phyloP scores from a whole-genome alignment of 2,113 vertebrate genomes.

The Sigmodon hispidus region DNA sequence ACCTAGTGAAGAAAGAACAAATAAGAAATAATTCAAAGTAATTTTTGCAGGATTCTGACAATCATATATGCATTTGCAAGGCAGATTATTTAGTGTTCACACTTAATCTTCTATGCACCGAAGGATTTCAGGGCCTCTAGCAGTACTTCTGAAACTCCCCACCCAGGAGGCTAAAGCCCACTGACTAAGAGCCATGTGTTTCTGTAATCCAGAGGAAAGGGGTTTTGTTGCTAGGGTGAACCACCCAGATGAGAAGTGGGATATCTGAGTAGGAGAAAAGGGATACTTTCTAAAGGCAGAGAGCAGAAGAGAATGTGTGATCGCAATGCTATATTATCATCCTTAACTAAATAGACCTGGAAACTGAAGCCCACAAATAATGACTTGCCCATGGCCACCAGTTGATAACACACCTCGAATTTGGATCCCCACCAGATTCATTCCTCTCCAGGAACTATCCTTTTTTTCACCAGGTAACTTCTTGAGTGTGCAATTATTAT shows the following conservation, averaged over 20 bases:
- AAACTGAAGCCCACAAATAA: neutral
- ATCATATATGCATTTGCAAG: neutral
- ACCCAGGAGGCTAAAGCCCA: neutral
- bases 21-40: conserved; percentile 20
- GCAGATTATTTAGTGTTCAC: neutral
- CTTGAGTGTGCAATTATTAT: neutral
- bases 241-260: neutral
- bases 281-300: neutral
- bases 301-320: neutral
- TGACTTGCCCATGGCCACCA: neutral
- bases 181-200: neutral
- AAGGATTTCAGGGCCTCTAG: neutral
- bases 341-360: neutral
- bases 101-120: neutral
- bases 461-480: neutral
- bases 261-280: neutral
- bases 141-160: conserved; percentile 33
- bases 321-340: neutral
- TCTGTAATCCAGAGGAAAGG: conserved; percentile 20
- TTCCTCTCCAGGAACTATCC: neutral
- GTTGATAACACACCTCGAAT: neutral
- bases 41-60: neutral
- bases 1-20: neutral
- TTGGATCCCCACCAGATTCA: neutral
- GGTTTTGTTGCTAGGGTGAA: conserved; percentile 20